Conservation (phyloP, 2,113 vertebrate species). For the Myrmecophaga tridactyla region DNA sequence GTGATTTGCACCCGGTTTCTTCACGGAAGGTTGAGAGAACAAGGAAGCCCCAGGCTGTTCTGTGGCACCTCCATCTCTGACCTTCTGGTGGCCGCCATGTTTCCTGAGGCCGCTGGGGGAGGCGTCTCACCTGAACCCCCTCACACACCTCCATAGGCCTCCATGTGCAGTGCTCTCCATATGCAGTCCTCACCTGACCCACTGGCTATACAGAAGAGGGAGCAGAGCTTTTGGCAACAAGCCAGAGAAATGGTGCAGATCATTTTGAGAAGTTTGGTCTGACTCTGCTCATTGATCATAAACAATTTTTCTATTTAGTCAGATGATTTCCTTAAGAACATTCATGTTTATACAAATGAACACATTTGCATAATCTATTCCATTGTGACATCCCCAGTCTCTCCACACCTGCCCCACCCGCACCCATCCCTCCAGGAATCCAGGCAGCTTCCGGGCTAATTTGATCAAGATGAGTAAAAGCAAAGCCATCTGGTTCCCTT, state of each 20-base stretch:
- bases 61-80: not conserved
- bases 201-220: not conserved
- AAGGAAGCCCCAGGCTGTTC: not conserved
- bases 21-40: not conserved
- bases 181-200: not conserved
- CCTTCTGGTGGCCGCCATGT: not conserved
- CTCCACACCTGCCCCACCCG: constrained; percentile 13
- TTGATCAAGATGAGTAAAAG: constrained; percentile 86
- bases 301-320: constrained; percentile 54
- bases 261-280: constrained; percentile 42
- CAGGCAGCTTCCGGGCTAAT: constrained; percentile 62
- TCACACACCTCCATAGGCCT: not conserved
- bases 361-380: constrained; percentile 34
- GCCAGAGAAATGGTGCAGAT: not conserved
- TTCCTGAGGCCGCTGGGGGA: not conserved
- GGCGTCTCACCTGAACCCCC: not conserved
- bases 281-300: constrained; percentile 51
- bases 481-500: constrained; percentile 79
- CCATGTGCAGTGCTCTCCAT: not conserved
- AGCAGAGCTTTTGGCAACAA: not conserved
- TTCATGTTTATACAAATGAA: constrained; percentile 24
- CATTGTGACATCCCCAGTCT: constrained; percentile 15
- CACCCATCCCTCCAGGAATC: constrained; percentile 34
- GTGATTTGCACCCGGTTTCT: not conserved
- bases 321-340: constrained; percentile 58